Base-by-base conservation (phyloP, 2,797 vertebrate species). In the Odontamblyopus lacepedii region DNA sequence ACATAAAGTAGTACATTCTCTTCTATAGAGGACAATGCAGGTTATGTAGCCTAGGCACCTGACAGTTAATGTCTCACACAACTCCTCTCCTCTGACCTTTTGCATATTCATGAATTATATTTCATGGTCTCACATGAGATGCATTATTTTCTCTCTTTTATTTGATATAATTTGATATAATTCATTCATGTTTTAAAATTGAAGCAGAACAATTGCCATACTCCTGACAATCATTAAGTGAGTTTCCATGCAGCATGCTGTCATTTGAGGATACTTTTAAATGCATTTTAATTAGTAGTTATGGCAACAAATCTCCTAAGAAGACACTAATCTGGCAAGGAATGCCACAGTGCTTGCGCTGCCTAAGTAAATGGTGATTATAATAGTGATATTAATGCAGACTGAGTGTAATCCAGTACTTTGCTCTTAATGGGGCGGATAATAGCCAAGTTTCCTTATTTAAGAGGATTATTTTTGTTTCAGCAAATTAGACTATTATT, bases 391-490 rank as follows among this genome's bases (percentile, higher is more conserved):
- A 67, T 44, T 88, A 85, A 91, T 79, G 63, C 67, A 73, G 68
- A 61, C 29, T 64, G 81, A 87, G 56, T 6, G 30, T 90, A 90
- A 92, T 89, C 85, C 85, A 62, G 69, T 44, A 48, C 74, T 69
- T 68, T 71, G 27, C 12, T 82, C 73, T 78, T 90, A 87, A 90
- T 80, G 73, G 69, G 78, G 56, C 82, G 15, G 82, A 83, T 59
- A 85, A 92, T 88, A 78, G 78, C 53, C 78, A 83, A 71, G 30
- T 87, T 91, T 93, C 71, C 83, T 72, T 75, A 73, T 70, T 44
- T 86, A 90, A 93, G 67, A 85, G 85, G 90, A 92, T 93, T 94
- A 89, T 69, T 86, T 89, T 89, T 89, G 81, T 88, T 89, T 90
- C 78, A 90, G 84, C 70, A 84, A 85, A 90, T 87, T 26, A 86